A percentile compares a stretch with the other conserved stretches of the same genome.
Evolutionary conservation across 2,888 invertebrate genomes (phyloP).

Genomic region (Muscina levida): DNA sequence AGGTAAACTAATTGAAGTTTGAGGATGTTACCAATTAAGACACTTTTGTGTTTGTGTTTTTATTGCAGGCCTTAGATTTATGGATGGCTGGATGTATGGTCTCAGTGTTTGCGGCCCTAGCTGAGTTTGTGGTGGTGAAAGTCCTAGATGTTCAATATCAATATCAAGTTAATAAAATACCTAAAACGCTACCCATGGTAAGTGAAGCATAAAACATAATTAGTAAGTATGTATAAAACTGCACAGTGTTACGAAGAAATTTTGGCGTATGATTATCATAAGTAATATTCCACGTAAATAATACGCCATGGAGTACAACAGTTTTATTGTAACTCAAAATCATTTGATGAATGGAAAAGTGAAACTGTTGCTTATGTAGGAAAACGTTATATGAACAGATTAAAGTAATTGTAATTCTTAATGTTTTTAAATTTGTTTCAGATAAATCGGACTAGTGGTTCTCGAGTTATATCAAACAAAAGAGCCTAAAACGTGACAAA

Average conservation of each 20-base stretch:
- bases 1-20: conserved; percentile 81
- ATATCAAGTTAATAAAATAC: conserved; percentile 82
- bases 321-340: no score
- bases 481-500: no score
- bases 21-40: neutral
- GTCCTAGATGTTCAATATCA: conserved; percentile 89
- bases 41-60: conserved; percentile 42
- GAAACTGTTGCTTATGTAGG: no score
- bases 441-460: no score
- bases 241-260: neutral
- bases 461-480: no score
- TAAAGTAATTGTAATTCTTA: no score
- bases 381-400: no score
- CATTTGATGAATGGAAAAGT: no score
- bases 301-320: no score
- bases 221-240: neutral
- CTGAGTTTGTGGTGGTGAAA: conserved; percentile 91
- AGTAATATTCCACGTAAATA: no score
- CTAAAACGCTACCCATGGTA: conserved; percentile 80
- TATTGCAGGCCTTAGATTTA: conserved; percentile 86
- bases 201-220: conserved; percentile 55
- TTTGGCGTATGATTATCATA: no score
- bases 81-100: conserved; percentile 96
- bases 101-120: conserved; percentile 90
- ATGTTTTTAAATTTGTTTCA: no score